Evolutionary conservation across 2,888 invertebrate species (phyloP).

Genomic region (Stratiomys singularior): DNA sequence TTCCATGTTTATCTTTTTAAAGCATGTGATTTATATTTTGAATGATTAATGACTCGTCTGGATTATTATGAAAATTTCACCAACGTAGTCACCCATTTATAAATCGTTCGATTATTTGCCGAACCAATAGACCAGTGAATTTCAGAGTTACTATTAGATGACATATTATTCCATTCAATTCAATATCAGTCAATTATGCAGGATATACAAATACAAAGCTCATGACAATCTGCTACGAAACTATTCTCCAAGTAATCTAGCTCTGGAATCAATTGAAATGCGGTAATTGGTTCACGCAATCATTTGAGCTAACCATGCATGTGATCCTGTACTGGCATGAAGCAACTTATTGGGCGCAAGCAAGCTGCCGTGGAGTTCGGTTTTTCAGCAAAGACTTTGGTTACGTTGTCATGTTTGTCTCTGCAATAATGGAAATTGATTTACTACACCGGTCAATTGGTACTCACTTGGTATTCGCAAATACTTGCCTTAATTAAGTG

Average conservation of each 20-base stretch:
- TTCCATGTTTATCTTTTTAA: no score
- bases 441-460: slow-evolving; percentile 41
- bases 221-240: slow-evolving; percentile 47
- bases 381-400: not conserved
- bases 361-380: not conserved
- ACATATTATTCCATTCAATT: no score
- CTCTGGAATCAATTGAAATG: slow-evolving; percentile 3
- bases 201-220: no score
- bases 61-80: no score
- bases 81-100: no score
- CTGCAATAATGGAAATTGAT: slow-evolving; percentile 45
- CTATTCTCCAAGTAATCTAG: slow-evolving; percentile 24
- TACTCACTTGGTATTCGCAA: slow-evolving; percentile 17
- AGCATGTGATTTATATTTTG: no score
- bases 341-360: not conserved
- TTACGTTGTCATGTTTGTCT: slow-evolving; percentile 30
- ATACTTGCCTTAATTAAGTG: slow-evolving; percentile 43
- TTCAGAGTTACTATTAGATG: no score
- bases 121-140: no score
- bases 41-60: no score
- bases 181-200: no score
- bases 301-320: not conserved
- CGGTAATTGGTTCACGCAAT: slow-evolving; percentile 40
- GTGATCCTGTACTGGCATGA: not conserved
- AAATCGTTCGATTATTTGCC: no score